Conservation (phyloP, 2,797 vertebrate genomes). For the Enteromius fasciolatus region DNA sequence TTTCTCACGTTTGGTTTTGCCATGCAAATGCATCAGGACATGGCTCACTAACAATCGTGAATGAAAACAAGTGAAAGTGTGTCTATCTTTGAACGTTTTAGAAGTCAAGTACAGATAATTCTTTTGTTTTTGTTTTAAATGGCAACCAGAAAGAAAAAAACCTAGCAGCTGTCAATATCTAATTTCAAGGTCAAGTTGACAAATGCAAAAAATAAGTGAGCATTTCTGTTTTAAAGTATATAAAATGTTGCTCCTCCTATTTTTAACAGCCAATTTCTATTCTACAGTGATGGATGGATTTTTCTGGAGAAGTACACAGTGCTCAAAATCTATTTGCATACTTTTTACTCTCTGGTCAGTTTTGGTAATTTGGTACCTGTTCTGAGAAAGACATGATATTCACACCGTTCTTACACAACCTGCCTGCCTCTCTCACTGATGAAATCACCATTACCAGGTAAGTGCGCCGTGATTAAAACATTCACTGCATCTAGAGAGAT, state of each 20-base stretch:
- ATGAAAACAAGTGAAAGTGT: neutral
- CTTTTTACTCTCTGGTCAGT: neutral
- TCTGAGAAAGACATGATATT: conserved; percentile 30
- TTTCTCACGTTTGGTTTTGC: neutral
- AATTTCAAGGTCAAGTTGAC: conserved; percentile 9
- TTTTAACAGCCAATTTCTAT: conserved; percentile 12
- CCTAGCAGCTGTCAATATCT: neutral
- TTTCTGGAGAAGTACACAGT: neutral
- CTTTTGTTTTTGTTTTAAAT: neutral
- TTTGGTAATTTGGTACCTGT: neutral
- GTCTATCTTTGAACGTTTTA: neutral
- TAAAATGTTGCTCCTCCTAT: neutral
- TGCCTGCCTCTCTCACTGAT: neutral
- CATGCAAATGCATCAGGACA: neutral
- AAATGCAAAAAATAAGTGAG: neutral
- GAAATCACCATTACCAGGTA: conserved; percentile 13
- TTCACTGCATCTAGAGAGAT: neutral
- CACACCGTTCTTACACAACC: neutral
- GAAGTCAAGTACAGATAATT: neutral
- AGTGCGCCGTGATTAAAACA: neutral
- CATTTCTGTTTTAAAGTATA: neutral
- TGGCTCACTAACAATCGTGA: neutral
- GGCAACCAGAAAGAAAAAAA: neutral
- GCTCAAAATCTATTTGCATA: neutral
- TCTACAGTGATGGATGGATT: neutral